phyloP scores from a whole-genome alignment of 2,888 invertebrate species.

The Tridacna crocea region DNA sequence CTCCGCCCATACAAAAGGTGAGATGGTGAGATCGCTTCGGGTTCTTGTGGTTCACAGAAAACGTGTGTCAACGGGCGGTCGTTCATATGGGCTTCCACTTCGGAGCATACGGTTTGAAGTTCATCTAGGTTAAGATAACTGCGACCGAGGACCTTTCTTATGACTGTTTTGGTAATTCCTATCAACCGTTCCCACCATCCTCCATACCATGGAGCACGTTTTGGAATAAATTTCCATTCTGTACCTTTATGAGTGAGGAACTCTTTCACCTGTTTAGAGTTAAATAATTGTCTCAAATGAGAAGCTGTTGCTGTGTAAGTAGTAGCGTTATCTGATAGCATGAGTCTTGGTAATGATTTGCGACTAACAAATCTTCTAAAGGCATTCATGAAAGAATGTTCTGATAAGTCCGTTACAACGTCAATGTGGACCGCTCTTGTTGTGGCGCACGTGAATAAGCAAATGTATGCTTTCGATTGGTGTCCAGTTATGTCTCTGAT shows the following conservation, averaged over 20 bases:
- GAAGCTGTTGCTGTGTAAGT: conserved; percentile 48
- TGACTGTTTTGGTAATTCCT: conserved; percentile 38
- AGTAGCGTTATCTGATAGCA: conserved; percentile 58
- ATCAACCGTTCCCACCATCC: conserved; percentile 60
- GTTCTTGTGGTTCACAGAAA: too few species aligned
- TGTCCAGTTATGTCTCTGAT: conserved; percentile 12
- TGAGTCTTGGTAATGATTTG: conserved; percentile 39
- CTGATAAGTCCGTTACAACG: conserved; percentile 35
- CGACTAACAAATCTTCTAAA: conserved; percentile 50
- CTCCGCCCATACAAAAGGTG: too few species aligned
- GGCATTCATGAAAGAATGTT: conserved; percentile 44
- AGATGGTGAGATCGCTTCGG: too few species aligned
- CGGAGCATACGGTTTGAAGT: conserved; percentile 48
- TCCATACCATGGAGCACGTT: conserved; percentile 56
- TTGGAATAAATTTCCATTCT: too few species aligned
- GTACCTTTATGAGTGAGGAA: conserved; percentile 45
- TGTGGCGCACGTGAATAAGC: too few species aligned
- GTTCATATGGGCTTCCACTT: conserved; percentile 57
- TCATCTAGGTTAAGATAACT: conserved; percentile 31
- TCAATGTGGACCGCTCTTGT: conserved; percentile 60
- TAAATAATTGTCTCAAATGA: conserved; percentile 4
- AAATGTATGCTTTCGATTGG: conserved; percentile 41
- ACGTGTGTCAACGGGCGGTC: conserved; percentile 54
- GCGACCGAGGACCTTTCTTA: conserved; percentile 44
- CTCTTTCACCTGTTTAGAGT: conserved; percentile 20